These are phyloP conservation scores for Archocentrus centrarchus DNA, from an alignment of 2,113 vertebrate species.

Conservation along the genomic window DNA sequence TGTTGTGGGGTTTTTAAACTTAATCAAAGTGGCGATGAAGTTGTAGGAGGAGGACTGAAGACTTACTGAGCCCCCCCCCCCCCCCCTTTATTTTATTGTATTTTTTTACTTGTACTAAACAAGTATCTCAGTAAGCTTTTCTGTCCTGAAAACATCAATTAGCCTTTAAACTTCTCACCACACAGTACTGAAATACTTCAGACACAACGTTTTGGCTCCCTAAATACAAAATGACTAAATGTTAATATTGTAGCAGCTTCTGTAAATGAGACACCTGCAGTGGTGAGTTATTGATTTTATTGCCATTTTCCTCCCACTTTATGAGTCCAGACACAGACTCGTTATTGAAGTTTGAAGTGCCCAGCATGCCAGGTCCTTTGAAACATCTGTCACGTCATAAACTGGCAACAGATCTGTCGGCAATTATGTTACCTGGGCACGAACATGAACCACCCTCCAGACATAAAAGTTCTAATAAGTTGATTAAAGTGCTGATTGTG, in stretches of 20 bases:
- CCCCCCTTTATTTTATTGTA: no score
- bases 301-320: conserved; percentile 16
- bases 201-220: not conserved
- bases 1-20: not conserved
- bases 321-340: conserved; percentile 33
- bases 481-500: not conserved
- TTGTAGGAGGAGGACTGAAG: not conserved
- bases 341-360: conserved; percentile 30
- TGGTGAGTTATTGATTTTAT: conserved; percentile 41
- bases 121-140: not conserved
- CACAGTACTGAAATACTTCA: not conserved
- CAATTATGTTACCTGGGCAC: conserved; percentile 38
- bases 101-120: not conserved
- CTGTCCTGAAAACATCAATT: not conserved
- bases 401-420: conserved; percentile 48
- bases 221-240: not conserved
- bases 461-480: not conserved
- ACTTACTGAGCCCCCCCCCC: not conserved
- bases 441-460: not conserved
- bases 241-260: not conserved
- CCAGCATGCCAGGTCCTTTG: conserved; percentile 31
- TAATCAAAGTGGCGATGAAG: conserved; percentile 1
- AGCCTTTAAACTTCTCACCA: not conserved
- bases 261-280: conserved; percentile 45
- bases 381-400: conserved; percentile 64